These are phyloP conservation scores for Zoanthus gigantus DNA, from an alignment of 92 coral and sea anemone species.

Conservation along the genomic window DNA sequence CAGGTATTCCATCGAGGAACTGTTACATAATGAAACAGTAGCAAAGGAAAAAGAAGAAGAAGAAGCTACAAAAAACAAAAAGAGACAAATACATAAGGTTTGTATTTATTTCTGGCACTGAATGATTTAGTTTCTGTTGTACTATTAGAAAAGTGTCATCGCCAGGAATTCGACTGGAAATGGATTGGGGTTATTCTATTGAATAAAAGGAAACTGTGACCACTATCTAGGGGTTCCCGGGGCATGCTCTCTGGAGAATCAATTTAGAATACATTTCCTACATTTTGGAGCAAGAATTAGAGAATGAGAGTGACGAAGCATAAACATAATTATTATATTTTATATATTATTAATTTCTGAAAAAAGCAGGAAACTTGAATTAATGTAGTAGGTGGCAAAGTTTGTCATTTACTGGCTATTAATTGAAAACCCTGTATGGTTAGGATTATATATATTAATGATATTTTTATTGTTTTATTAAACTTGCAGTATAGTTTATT, in stretches of 20 bases:
- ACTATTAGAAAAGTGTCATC: not conserved
- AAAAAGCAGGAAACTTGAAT: too few relatives aligned
- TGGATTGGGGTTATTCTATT: not conserved
- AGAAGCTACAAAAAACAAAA: slow-evolving; percentile 66
- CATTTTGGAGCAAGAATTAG: not conserved
- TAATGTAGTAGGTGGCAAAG: too few relatives aligned
- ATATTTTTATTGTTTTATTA: too few relatives aligned
- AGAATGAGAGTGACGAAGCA: not conserved
- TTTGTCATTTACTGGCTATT: too few relatives aligned
- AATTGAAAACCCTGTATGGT: too few relatives aligned
- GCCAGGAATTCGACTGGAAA: not conserved
- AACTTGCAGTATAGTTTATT: too few relatives aligned
- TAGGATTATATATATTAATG: too few relatives aligned
- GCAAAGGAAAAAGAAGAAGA: slow-evolving; percentile 86
- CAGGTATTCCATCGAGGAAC: slow-evolving; percentile 95
- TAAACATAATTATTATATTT: not conserved
- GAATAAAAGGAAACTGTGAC: not conserved
- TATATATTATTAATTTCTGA: too few relatives aligned
- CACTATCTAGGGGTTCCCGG: not conserved
- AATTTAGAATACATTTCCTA: not conserved
- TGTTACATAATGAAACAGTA: slow-evolving; percentile 93
- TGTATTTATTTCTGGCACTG: not conserved
- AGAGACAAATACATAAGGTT: slow-evolving; percentile 91
- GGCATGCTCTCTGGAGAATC: not conserved
- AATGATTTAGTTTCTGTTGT: not conserved